Conservation (phyloP, 2,888 invertebrate genomes). For the Punctoribates punctum region DNA sequence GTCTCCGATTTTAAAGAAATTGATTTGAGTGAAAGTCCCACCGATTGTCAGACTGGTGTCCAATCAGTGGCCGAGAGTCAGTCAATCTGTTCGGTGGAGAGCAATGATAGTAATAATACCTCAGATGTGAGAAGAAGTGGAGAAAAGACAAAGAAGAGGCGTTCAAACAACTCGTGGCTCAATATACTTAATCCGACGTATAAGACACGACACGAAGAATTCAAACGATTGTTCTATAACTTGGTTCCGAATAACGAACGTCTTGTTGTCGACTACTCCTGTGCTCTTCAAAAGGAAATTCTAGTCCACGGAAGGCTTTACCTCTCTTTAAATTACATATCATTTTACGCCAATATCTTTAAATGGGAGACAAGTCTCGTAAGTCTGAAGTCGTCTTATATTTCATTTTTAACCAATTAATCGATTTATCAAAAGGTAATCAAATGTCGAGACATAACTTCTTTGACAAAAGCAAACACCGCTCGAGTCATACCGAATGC, state of each 20-base stretch:
- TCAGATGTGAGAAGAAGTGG: background rate
- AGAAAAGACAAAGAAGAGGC: slow-evolving; percentile 21
- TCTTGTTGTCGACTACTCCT: slow-evolving; percentile 72
- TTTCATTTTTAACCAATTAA: background rate
- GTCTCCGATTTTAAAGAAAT: background rate
- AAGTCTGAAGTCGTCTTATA: background rate
- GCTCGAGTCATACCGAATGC: slow-evolving; percentile 92
- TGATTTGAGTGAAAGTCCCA: background rate
- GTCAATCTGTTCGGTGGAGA: background rate
- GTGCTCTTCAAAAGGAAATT: slow-evolving; percentile 93
- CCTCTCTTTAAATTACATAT: slow-evolving; percentile 89
- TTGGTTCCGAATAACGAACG: slow-evolving; percentile 35
- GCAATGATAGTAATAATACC: background rate
- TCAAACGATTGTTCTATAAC: slow-evolving; percentile 71
- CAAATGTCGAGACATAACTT: slow-evolving; percentile 83
- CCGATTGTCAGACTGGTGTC: background rate
- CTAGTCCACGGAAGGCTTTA: slow-evolving; percentile 91
- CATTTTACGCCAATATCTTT: slow-evolving; percentile 98
- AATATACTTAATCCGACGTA: slow-evolving; percentile 30
- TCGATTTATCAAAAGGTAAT: slow-evolving; percentile 54
- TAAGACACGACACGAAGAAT: slow-evolving; percentile 60
- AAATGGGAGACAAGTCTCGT: slow-evolving; percentile 88
- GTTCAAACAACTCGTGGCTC: slow-evolving; percentile 18
- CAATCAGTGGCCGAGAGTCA: background rate
- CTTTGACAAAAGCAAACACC: slow-evolving; percentile 91